Evolutionary conservation across 1,140 invertebrate genomes (phyloP), one percentile per base, ranked within the genome.

Genomic region (Panagrolaimus sp.): DNA sequence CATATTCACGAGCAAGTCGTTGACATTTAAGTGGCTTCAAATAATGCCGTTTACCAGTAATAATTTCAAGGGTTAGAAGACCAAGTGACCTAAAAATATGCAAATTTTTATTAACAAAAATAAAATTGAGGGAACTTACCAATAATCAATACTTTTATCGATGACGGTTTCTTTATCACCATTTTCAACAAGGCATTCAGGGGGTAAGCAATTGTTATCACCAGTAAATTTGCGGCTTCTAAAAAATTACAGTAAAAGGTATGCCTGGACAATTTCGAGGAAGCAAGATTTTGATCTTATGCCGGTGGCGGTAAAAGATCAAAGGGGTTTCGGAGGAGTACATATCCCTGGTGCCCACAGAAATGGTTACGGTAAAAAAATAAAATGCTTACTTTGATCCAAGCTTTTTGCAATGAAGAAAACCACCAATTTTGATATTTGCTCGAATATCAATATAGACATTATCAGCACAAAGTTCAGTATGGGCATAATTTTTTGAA

Each of bases 401-500:
- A 21, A 58, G 52, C 52, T 58, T 58, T 28, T 58, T 58, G 1
- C 12, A 4, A 58, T 58, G 52, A 28, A 58, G 52, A 14, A 58
- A 58, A 12, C 52, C 52, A 8, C 52, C 52, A 17, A 58, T 14
- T 14, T 58, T 58, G 1, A 58, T 28, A 26, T 58, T 58, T 21
- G 52, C 21, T 6, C 21, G 21, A 58, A 21, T 58, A 28, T 58
- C 52, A 21, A 58, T 21, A 28, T 10, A 58, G 15, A 58, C 52
- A 28, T 58, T 58, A 26, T 58, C 10, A 1, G 52, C 52, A 58
- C 52, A 58, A 0, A 58, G 52, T 28, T 58, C 52, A 12, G 52
- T 58, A 28, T 58, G 52, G 17, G 52, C 52, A 21, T 58, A 58
- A 1, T n/a, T n/a, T 28, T 58, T 58, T 0, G 52, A 58, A 58